Evolutionary conservation across 2,797 vertebrate species (phyloP).

Genomic region (Mormyrops boulengeri): DNA sequence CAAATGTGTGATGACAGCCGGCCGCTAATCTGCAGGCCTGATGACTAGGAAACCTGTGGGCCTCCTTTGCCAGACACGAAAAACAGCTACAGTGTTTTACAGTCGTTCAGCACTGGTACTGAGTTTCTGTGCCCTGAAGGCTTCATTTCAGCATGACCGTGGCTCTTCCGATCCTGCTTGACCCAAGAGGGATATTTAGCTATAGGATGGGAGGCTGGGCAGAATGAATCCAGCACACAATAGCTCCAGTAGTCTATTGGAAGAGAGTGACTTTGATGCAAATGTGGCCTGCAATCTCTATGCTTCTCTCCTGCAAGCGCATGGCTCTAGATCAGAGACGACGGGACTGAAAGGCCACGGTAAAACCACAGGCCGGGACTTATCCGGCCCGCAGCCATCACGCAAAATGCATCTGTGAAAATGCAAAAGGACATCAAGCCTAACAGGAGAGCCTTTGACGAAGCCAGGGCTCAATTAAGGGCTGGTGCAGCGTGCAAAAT

Average conservation of each 20-base stretch:
- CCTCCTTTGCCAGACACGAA: background rate
- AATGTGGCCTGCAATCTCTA: background rate
- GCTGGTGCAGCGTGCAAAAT: background rate
- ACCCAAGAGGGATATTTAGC: background rate
- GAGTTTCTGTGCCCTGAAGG: background rate
- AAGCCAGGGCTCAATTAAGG: background rate
- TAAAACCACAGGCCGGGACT: background rate
- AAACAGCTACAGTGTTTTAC: background rate
- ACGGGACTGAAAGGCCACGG: background rate
- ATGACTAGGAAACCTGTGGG: background rate
- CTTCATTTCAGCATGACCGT: background rate
- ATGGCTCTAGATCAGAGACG: background rate
- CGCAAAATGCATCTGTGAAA: slow-evolving; percentile 8
- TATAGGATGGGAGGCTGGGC: background rate
- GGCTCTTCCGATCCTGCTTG: background rate
- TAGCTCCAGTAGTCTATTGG: background rate
- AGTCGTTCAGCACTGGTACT: background rate
- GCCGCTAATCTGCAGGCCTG: background rate
- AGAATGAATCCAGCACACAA: background rate
- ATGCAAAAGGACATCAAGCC: slow-evolving; percentile 2
- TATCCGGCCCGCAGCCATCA: background rate
- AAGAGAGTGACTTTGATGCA: background rate
- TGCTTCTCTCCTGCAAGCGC: background rate
- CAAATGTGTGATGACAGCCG: background rate
- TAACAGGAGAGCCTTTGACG: slow-evolving; percentile 6